Evolutionary conservation across 2,797 vertebrate genomes (phyloP).

Genomic region (Amphiprion clarkii): DNA sequence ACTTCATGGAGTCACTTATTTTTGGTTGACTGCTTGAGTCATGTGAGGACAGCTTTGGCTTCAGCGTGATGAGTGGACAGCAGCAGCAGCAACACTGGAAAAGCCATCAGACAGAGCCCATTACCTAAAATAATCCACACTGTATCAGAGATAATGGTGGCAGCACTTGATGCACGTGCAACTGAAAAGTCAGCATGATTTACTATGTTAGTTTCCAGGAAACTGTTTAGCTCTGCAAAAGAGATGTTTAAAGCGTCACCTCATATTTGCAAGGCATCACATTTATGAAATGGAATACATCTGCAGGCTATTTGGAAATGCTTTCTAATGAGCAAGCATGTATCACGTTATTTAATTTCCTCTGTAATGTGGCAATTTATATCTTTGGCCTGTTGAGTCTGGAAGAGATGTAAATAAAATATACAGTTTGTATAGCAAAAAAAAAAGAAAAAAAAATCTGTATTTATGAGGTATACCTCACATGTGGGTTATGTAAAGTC

Average conservation of each 20-base stretch:
- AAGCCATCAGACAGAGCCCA: conserved; percentile 15
- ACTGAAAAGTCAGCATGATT: conserved; percentile 18
- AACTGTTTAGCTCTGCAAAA: conserved; percentile 13
- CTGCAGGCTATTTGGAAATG: conserved; percentile 45
- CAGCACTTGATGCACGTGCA: not conserved
- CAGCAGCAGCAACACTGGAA: conserved; percentile 14
- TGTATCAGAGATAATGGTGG: conserved; percentile 27
- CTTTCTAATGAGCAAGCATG: conserved; percentile 43
- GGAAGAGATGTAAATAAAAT: not conserved
- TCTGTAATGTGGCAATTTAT: conserved; percentile 15
- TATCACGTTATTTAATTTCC: conserved; percentile 11
- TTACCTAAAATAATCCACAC: conserved; percentile 20
- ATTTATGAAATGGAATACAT: conserved; percentile 45
- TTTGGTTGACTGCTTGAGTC: conserved; percentile 42
- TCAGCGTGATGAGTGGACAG: conserved; percentile 29
- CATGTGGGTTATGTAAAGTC: conserved; percentile 68
- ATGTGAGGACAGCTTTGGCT: conserved; percentile 48
- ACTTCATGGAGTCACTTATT: conserved; percentile 32
- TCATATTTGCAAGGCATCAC: conserved; percentile 39
- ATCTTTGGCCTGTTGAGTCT: not conserved
- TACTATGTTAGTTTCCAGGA: conserved; percentile 17
- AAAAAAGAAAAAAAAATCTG: not conserved
- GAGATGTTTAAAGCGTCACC: conserved; percentile 13
- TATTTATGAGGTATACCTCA: conserved; percentile 39
- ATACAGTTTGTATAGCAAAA: conserved; percentile 10